phyloP scores from a whole-genome alignment of 2,797 vertebrate species.

The Bradypodion pumilum region DNA sequence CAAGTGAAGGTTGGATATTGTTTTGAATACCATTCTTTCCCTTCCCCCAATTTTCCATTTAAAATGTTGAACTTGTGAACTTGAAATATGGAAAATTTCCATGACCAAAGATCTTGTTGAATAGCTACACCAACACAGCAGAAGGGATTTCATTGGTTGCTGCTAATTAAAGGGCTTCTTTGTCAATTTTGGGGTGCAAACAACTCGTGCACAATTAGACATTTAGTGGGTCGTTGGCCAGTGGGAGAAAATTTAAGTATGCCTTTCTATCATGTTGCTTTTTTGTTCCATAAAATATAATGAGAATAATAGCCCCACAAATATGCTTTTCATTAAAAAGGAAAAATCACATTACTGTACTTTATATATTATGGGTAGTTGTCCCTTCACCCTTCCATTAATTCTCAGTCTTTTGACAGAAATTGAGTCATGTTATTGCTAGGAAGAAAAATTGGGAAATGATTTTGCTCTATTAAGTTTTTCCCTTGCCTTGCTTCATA shows the following conservation, averaged over 20 bases:
- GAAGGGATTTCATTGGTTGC: no score
- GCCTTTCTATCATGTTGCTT: no score
- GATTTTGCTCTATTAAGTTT: no score
- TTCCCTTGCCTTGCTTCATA: no score
- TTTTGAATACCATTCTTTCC: constrained; percentile 19
- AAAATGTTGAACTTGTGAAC: not conserved
- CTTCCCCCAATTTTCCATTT: not conserved
- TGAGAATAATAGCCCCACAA: not conserved
- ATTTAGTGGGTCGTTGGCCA: not conserved
- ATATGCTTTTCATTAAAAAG: not conserved
- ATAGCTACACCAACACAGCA: no score
- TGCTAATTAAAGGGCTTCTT: no score
- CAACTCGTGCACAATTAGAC: no score
- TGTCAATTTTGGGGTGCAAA: not conserved
- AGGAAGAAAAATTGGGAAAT: not conserved
- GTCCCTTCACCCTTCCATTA: not conserved
- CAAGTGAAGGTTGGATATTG: constrained; percentile 82
- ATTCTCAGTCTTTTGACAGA: not conserved
- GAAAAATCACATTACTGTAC: constrained; percentile 7
- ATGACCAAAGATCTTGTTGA: no score
- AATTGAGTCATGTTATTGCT: not conserved
- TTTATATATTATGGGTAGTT: not conserved
- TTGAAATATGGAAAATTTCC: not conserved
- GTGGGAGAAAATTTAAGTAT: not conserved
- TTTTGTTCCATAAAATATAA: not conserved